A percentile compares a stretch with the other conserved stretches of the same genome.
Conservation (phyloP, 92 coral and sea anemone genomes). For the Epizoanthus rinbou region DNA sequence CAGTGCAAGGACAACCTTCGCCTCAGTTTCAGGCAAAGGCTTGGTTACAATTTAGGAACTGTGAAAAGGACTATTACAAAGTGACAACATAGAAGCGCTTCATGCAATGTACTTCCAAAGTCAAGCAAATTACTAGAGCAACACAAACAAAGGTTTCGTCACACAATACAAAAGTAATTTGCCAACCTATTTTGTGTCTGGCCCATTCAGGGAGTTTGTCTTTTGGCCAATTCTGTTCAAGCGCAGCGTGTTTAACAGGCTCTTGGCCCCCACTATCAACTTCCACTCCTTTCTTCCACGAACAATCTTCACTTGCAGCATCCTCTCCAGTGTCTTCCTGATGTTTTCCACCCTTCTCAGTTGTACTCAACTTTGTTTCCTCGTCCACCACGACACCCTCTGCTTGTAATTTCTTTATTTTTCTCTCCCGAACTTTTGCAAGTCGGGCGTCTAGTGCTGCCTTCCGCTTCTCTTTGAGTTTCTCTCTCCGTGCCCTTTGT, state of each 20-base stretch:
- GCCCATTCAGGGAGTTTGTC: slow-evolving; percentile 80
- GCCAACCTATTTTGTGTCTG: slow-evolving; percentile 74
- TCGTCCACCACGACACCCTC: slow-evolving; percentile 57
- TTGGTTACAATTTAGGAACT: no score
- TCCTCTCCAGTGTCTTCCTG: slow-evolving; percentile 14
- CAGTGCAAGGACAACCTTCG: no score
- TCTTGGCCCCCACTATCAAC: not conserved
- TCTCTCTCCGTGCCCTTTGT: slow-evolving; percentile 85
- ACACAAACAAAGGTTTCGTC: no score
- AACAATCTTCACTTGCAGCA: slow-evolving; percentile 4
- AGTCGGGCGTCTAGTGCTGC: slow-evolving; percentile 94
- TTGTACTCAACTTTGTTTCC: not conserved
- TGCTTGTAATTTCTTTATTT: slow-evolving; percentile 66
- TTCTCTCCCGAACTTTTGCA: slow-evolving; percentile 88
- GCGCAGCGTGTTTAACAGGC: not conserved
- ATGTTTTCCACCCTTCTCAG: slow-evolving; percentile 26
- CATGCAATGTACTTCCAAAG: no score
- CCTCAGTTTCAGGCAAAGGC: no score
- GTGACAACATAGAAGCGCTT: no score
- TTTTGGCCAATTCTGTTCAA: slow-evolving; percentile 6
- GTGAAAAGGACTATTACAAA: no score
- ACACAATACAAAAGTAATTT: not conserved
- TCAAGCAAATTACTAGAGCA: no score
- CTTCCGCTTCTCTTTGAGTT: slow-evolving; percentile 89
- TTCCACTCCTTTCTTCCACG: slow-evolving; percentile 30